Evolutionary conservation across 2,797 vertebrate genomes (phyloP).

Genomic region (Lindbergichthys nudifrons): DNA sequence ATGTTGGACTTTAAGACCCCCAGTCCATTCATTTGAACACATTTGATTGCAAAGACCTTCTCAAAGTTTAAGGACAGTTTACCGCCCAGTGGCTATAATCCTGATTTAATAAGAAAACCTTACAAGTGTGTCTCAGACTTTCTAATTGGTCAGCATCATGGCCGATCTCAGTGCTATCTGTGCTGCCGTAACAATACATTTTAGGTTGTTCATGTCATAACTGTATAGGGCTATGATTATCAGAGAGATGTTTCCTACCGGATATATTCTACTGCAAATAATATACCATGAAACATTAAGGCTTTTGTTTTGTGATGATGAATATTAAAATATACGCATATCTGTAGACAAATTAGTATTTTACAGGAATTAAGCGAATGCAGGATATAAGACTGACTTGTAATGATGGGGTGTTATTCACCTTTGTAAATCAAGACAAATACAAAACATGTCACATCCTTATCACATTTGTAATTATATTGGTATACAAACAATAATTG

Average conservation of each 20-base stretch:
- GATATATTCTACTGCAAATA: constrained; percentile 2
- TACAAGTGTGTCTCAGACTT: neutral
- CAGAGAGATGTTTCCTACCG: neutral
- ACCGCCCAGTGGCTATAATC: neutral
- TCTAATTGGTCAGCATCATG: constrained; percentile 1
- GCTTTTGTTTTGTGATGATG: neutral
- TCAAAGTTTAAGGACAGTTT: neutral
- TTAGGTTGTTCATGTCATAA: neutral
- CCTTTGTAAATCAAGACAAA: constrained; percentile 1
- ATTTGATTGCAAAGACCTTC: neutral
- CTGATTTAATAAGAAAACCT: neutral
- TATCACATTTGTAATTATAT: constrained; percentile 1
- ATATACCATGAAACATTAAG: too few relatives aligned
- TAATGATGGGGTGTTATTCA: neutral
- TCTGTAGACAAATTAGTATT: neutral
- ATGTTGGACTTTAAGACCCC: neutral
- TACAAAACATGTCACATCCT: neutral
- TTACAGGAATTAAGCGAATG: neutral
- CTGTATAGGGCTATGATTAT: neutral
- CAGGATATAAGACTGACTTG: neutral
- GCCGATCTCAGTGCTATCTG: neutral
- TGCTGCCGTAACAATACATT: neutral
- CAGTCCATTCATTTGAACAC: neutral
- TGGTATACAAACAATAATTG: neutral
- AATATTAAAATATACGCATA: neutral